These are phyloP conservation scores for Limosa lapponica DNA, from an alignment of 2,797 vertebrate species.

Conservation along the genomic window DNA sequence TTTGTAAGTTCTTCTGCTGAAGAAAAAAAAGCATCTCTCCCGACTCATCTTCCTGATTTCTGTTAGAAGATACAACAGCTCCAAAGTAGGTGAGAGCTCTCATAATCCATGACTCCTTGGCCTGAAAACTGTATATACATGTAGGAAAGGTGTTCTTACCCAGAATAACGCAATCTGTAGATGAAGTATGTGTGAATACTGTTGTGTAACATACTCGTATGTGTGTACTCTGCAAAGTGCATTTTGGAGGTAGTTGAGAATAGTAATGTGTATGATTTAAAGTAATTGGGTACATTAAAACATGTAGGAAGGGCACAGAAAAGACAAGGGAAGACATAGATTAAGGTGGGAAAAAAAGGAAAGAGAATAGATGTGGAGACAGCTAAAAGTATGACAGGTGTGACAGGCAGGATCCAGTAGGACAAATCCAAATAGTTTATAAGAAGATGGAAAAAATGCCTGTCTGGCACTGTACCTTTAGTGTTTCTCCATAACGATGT, in stretches of 20 bases:
- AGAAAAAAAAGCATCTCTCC: neutral
- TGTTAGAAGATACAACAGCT: neutral
- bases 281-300: neutral
- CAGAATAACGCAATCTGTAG: neutral
- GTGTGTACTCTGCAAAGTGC: neutral
- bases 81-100: neutral
- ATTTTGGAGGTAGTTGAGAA: neutral
- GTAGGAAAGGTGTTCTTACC: neutral
- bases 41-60: neutral
- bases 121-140: neutral
- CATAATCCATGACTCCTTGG: neutral
- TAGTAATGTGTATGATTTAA: neutral
- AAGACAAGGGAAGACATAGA: neutral
- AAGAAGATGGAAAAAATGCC: neutral
- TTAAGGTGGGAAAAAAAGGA: neutral
- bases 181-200: neutral
- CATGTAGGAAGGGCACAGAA: neutral
- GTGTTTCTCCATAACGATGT: neutral
- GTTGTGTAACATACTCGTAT: neutral
- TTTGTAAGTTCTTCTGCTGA: neutral
- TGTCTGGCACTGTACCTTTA: neutral
- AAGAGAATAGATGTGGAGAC: neutral
- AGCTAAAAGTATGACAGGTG: neutral
- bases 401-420: neutral
- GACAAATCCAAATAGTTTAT: neutral